Conservation (phyloP, 1,140 invertebrate genomes). For the Papilio helenus region DNA sequence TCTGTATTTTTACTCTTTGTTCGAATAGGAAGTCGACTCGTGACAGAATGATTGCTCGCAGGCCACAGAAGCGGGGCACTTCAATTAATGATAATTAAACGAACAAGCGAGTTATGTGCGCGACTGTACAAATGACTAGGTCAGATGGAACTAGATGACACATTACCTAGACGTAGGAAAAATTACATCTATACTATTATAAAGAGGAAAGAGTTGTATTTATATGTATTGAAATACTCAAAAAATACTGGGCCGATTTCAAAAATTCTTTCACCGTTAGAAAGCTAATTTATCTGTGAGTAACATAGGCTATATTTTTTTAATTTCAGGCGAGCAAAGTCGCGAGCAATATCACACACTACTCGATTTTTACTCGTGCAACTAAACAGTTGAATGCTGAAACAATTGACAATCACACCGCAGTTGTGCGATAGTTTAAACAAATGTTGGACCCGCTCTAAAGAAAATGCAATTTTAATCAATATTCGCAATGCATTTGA, state of each 20-base stretch:
- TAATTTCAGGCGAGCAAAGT: too few species aligned
- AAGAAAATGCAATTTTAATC: neutral
- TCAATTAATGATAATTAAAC: conserved; percentile 46
- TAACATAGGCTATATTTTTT: too few species aligned
- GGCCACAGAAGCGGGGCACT: conserved; percentile 45
- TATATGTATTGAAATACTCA: too few species aligned
- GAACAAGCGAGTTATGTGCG: conserved; percentile 30
- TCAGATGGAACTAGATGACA: conserved; percentile 33
- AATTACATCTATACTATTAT: neutral
- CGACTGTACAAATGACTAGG: conserved; percentile 38
- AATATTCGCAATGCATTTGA: conserved; percentile 16
- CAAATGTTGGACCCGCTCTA: neutral
- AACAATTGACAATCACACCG: too few species aligned
- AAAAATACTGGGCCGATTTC: too few species aligned
- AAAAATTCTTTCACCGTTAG: too few species aligned
- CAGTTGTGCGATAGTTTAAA: too few species aligned
- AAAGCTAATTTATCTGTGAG: too few species aligned
- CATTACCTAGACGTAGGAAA: conserved; percentile 14
- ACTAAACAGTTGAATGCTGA: too few species aligned
- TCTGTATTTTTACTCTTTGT: conserved; percentile 31
- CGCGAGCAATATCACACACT: too few species aligned
- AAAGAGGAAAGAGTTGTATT: too few species aligned
- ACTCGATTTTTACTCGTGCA: too few species aligned
- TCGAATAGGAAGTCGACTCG: conserved; percentile 44
- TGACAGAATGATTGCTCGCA: conserved; percentile 44